Conservation (phyloP, 2,888 invertebrate species). For the Gonocerus acuteangulatus region DNA sequence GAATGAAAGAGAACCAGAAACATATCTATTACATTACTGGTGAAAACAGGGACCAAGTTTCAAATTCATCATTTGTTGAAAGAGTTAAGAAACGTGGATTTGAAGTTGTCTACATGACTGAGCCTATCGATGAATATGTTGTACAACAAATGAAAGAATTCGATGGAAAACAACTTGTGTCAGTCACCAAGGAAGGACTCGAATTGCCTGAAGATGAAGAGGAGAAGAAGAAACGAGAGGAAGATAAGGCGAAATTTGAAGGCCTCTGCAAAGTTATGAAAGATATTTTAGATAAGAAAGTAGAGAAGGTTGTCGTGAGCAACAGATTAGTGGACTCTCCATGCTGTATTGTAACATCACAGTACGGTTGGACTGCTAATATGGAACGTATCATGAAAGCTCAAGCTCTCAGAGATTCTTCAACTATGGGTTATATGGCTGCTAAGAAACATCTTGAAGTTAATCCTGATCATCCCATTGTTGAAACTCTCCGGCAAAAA, state of each 20-base stretch:
- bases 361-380: constrained; percentile 99
- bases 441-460: constrained; percentile 98
- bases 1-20: constrained; percentile 98
- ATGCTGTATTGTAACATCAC: constrained; percentile 97
- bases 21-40: constrained; percentile 98
- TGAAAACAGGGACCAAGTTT: constrained; percentile 85
- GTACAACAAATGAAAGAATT: constrained; percentile 98
- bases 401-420: constrained; percentile 90
- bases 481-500: constrained; percentile 83
- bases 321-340: constrained; percentile 95
- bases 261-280: constrained; percentile 84
- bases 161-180: constrained; percentile 90
- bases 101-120: constrained; percentile 97
- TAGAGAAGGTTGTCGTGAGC: constrained; percentile 94
- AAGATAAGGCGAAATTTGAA: constrained; percentile 70
- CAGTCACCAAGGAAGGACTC: constrained; percentile 95
- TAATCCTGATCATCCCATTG: constrained; percentile 91
- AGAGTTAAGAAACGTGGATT: constrained; percentile 95
- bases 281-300: constrained; percentile 94
- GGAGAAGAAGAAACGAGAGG: constrained; percentile 94
- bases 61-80: constrained; percentile 96
- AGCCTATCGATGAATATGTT: constrained; percentile 98
- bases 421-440: constrained; percentile 99
- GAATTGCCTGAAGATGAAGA: constrained; percentile 95
- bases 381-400: constrained; percentile 99